Base-by-base conservation (phyloP, 2,113 vertebrate species). In the Petrocephalus microphthalmus region DNA sequence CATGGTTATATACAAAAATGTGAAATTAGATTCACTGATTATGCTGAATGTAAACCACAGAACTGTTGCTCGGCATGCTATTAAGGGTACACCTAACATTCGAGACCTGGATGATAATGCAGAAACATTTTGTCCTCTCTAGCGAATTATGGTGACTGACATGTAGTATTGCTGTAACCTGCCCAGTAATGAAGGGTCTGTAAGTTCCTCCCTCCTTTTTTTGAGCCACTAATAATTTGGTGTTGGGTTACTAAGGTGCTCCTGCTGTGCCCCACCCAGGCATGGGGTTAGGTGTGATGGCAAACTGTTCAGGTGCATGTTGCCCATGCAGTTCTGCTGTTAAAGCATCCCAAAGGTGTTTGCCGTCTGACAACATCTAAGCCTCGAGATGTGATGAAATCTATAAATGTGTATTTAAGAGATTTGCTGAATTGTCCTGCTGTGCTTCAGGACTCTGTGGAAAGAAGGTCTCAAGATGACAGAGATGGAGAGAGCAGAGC, bases 391-490 rank as follows among this genome's bases (percentile, higher is more conserved):
- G 10, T 81, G 19, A 8, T 20, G 74, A 45, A 81, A 45, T 81
- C 7, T 15, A 33, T 42, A 13, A 3, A 20, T 42, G 71, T 67
- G 60, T 29, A 67, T 67, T 13, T 67, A 64, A n/a, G 37, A 47
- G 78, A 22, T 25, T 17, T 47, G 20, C 25, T 10, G 67, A 29
- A 87, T 49, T 15, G 11, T 84, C 11, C 82, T 20, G 89, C 5
- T 93, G 37, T 19, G 20, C 57, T 91, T 85, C 19, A 96, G 95
- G 94, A 96, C 45, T 74, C 90, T 2, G 93, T 87, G 74, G 92
- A 95, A 0, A 92, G 95, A 89, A 93, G 90, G 6, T 94, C 94
- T 33, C 54, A 91, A 60, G 93, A 95, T 51, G 89, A 13, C n/a
- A 92, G 88, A 91, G 94, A 95, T 74, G n/a, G 85, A 19, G 82